Percentiles rank a stretch among this genome's conserved stretches.
Conservation (phyloP, 1,140 invertebrate species). For the Odontomachus brunneus region DNA sequence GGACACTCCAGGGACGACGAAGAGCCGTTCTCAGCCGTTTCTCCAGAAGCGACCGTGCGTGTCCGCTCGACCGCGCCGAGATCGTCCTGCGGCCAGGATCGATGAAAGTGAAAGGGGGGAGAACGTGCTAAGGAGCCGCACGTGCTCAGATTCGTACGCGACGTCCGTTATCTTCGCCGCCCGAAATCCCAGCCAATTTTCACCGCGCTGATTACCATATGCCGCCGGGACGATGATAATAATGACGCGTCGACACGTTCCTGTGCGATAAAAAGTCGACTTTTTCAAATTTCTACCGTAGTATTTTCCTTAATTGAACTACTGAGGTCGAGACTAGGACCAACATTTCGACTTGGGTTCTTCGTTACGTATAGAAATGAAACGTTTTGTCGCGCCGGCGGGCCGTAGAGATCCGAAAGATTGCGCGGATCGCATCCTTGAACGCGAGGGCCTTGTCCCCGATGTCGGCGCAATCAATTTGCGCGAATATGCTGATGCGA, state of each 20-base stretch:
- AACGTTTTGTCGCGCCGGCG: neutral
- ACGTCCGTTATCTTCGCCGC: constrained; percentile 38
- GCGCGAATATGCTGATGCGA: constrained; percentile 67
- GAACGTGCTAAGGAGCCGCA: constrained; percentile 61
- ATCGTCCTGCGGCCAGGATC: constrained; percentile 42
- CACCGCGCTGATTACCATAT: constrained; percentile 19
- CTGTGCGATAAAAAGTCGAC: no score
- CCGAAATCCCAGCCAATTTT: constrained; percentile 59
- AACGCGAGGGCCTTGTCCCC: constrained; percentile 62
- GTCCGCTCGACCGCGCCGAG: constrained; percentile 58
- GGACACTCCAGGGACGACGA: constrained; percentile 49
- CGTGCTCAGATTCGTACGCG: constrained; percentile 57
- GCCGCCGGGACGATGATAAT: constrained; percentile 1
- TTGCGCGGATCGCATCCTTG: constrained; percentile 17
- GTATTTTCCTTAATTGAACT: no score
- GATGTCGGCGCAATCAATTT: constrained; percentile 79
- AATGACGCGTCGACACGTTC: constrained; percentile 13
- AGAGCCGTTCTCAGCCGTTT: constrained; percentile 31
- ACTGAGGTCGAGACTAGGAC: no score
- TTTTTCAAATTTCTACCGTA: no score
- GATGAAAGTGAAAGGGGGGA: neutral
- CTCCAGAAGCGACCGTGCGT: constrained; percentile 70
- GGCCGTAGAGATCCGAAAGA: constrained; percentile 27
- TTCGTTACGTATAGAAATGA: neutral
- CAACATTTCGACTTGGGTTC: no score